Evolutionary conservation across 2,113 vertebrate species (phyloP).

Genomic region (Mustela lutreola): DNA sequence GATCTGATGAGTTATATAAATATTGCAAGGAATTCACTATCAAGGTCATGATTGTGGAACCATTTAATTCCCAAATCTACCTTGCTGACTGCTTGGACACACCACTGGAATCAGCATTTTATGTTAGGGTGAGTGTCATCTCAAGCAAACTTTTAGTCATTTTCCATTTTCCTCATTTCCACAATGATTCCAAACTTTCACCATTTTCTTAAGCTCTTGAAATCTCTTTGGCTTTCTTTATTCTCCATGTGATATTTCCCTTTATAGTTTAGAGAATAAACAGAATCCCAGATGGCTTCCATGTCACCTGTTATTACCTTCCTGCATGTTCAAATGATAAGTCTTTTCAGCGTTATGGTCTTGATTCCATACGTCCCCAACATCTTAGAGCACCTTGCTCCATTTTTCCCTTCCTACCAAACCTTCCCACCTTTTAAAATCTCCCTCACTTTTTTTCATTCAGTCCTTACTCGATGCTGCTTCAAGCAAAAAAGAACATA

Average conservation of each 20-base stretch:
- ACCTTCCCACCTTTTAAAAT: constrained; percentile 6
- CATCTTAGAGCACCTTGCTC: neutral
- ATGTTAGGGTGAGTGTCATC: neutral
- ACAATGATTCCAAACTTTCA: neutral
- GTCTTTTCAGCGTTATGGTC: neutral
- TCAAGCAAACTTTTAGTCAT: constrained; percentile 18
- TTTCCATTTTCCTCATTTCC: neutral
- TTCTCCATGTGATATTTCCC: neutral
- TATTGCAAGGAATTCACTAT: constrained; percentile 44
- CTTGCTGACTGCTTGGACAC: neutral
- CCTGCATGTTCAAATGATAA: neutral
- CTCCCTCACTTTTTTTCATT: neutral
- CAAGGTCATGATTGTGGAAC: constrained; percentile 68
- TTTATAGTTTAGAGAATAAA: constrained; percentile 13
- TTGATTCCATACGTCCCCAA: neutral
- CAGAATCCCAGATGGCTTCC: neutral
- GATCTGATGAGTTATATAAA: constrained; percentile 63
- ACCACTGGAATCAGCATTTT: neutral
- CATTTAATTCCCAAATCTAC: constrained; percentile 65
- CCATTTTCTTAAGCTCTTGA: neutral
- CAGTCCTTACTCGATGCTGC: neutral
- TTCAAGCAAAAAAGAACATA: constrained; percentile 17
- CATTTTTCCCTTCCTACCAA: neutral
- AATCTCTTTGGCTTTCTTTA: neutral
- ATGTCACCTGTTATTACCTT: neutral